Base-by-base conservation (phyloP, 2,113 vertebrate genomes). In the Lasiurus borealis region DNA sequence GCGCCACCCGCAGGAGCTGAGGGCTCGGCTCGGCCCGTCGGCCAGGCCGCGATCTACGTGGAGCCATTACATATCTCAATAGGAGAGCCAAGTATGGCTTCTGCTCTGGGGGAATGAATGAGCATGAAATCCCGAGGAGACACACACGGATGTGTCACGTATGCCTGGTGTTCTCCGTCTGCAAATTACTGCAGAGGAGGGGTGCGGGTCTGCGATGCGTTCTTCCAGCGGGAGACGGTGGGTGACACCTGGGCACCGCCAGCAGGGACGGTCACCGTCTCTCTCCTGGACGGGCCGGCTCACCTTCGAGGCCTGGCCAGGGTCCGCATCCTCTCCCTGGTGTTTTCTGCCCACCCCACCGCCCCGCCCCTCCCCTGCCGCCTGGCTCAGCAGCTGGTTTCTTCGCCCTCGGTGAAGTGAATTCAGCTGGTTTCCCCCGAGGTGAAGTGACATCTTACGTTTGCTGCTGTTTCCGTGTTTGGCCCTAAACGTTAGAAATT, bases 1-100 rank as follows among this genome's bases (percentile, higher is more conserved):
- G 57, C 9, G 6, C 23, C 23, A 11, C 57, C 57, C 23, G 8
- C 57, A 59, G 57, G 57, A 11, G 25, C 57, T 10, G 23, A 25
- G 57, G 12, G 62, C 10, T 8, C 8, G 1, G 4, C 5, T 0
- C 29, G 0, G 40, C 29, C 7, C 46, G 46, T 46, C 57, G 10
- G 19, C 64, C 83, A 1, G 46, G 50, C 14, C 15, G 0, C 40
- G 16, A 29, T 57, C 68, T 23, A 15, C 8, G 44, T 2, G n/a
- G 5, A 9, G 8, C 4, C 34, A 27, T 46, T 57, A n/a, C n/a
- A n/a, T n/a, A 5, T 40, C 40, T 40, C 27, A 46, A 40, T 15
- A 10, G 29, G 21, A 81, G 13, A 8, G n/a, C 23, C 18, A 2
- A 50, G 14, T 72, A 18, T 46, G 36, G 3, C 18, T 86, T 31